Base-by-base conservation (phyloP, 2,888 invertebrate genomes). In the Notodonta dromedarius region DNA sequence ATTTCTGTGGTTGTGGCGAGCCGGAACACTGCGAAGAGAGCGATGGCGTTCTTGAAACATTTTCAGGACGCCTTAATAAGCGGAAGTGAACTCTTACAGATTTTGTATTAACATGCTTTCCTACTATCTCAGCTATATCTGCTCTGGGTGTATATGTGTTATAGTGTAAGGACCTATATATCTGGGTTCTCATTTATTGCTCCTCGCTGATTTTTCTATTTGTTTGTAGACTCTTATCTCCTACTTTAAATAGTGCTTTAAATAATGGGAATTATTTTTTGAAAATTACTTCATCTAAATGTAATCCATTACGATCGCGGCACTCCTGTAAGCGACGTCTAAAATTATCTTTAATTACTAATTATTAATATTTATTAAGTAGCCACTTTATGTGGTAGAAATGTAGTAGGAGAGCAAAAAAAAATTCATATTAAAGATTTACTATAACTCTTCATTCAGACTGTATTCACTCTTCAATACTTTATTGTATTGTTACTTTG, bases 181-280 rank as follows among this genome's bases (percentile, higher is more conserved):
- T 46, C 39, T 62, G 1, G 67, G 70, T 60, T 73, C 65, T 35
- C 63, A 12, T 57, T 73, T 70, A 50, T 70, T 64, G 24, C 56
- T 73, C 8, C 76, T 55, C 0, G 77, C 70, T 35, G 74, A 69
- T 62, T 76, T 77, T 1, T 71, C 74, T 14, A 75, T 71, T 54
- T 73, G 70, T 55, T 72, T 76, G 24, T 24, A 24, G 2, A 24
- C 24, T 2, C 24, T n/a, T 24, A 24, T 24, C 24, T 2, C 24
- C 24, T 24, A 24, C 24, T 24, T 24, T 24, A 2, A 24, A 24
- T n/a, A n/a, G n/a, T n/a, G n/a, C n/a, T n/a, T n/a, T n/a, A n/a
- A n/a, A n/a, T n/a, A n/a, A n/a, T 24, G 24, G 56, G 39, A 11
- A 46, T 65, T 59, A 65, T 61, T 40, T 59, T 56, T 61, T 58